phyloP scores from a whole-genome alignment of 2,888 invertebrate species.

The Eupelmus urozonus region DNA sequence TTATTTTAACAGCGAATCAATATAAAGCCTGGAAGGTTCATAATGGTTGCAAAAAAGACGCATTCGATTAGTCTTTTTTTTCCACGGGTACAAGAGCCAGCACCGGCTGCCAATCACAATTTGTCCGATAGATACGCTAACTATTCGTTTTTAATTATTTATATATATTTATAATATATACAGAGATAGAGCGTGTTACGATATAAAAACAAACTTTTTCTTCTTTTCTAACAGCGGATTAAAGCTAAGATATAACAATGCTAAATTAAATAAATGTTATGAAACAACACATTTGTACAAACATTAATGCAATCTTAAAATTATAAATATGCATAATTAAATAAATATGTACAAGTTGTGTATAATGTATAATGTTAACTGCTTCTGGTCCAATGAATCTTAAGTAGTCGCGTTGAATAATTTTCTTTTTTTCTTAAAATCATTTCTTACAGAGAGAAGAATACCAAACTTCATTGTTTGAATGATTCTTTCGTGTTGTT shows the following conservation, averaged over 20 bases:
- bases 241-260: constrained; percentile 69
- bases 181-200: constrained; percentile 64
- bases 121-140: constrained; percentile 61
- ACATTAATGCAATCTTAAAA: constrained; percentile 67
- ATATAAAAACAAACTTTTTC: constrained; percentile 64
- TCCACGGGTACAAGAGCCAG: constrained; percentile 54
- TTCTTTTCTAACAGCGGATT: constrained; percentile 64
- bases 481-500: constrained; percentile 41
- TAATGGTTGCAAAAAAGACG: constrained; percentile 49
- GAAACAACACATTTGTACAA: constrained; percentile 70
- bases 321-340: constrained; percentile 64
- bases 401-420: constrained; percentile 65
- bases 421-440: constrained; percentile 32
- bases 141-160: constrained; percentile 58
- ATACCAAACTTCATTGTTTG: constrained; percentile 49
- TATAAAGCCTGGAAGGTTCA: constrained; percentile 59
- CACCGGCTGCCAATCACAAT: constrained; percentile 64
- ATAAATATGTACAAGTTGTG: constrained; percentile 62
- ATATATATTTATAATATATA: constrained; percentile 67
- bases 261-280: constrained; percentile 68
- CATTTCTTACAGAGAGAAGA: constrained; percentile 39
- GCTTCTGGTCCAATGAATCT: constrained; percentile 69
- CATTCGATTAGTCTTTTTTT: constrained; percentile 53
- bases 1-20: constrained; percentile 55
- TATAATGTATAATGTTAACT: constrained; percentile 63